phyloP scores from a whole-genome alignment of 2,797 vertebrate genomes.

The Coregonus suidteri region DNA sequence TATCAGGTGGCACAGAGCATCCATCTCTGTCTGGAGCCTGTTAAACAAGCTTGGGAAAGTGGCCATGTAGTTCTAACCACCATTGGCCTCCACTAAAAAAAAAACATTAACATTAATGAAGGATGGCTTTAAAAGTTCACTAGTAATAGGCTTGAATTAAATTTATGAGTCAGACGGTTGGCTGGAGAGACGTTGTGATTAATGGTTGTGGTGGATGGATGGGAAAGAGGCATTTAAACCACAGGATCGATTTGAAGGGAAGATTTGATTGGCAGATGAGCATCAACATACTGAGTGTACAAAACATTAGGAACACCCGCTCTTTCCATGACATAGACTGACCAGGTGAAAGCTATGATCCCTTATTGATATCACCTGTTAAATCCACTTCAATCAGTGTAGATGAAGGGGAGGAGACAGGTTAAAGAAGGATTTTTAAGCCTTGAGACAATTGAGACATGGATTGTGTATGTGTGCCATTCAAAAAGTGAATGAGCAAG shows the following conservation, averaged over 20 bases:
- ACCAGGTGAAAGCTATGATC: too few relatives aligned
- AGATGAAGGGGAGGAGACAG: too few relatives aligned
- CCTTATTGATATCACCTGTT: too few relatives aligned
- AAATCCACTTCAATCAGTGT: too few relatives aligned
- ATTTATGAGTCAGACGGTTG: conserved; percentile 76
- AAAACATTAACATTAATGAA: conserved; percentile 82
- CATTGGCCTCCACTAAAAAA: conserved; percentile 77
- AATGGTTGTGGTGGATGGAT: conserved; percentile 67
- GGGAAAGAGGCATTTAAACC: conserved; percentile 67
- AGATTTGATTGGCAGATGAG: conserved; percentile 44
- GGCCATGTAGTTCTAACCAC: conserved; percentile 79
- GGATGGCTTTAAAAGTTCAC: conserved; percentile 80
- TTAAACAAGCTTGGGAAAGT: conserved; percentile 79
- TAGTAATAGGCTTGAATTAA: conserved; percentile 74
- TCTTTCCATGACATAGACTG: too few relatives aligned
- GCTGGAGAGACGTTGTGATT: conserved; percentile 74
- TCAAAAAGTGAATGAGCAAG: too few relatives aligned
- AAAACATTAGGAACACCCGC: not conserved
- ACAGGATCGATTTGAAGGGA: conserved; percentile 43
- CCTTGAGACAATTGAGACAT: too few relatives aligned
- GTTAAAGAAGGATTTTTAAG: too few relatives aligned
- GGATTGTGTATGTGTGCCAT: too few relatives aligned
- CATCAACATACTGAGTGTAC: conserved; percentile 18
- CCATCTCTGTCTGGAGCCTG: conserved; percentile 74
- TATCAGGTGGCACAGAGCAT: conserved; percentile 70